phyloP scores from a whole-genome alignment of 2,888 invertebrate species.

The Torymus texanus region DNA sequence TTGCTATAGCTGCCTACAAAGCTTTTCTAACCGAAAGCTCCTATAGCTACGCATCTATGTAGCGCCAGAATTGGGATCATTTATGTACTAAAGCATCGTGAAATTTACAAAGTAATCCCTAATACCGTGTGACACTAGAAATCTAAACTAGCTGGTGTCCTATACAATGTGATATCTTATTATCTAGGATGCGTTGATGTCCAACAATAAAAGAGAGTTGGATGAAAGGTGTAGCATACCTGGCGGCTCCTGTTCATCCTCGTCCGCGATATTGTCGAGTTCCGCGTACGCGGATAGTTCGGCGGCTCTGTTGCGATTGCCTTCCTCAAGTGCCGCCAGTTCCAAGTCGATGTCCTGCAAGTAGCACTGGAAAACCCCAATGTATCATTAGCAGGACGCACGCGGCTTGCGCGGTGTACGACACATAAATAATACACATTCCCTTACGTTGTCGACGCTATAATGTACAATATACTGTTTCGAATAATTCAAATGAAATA shows the following conservation, averaged over 20 bases:
- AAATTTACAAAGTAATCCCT: constrained; percentile 45
- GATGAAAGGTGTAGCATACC: constrained; percentile 64
- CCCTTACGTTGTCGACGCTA: too few species aligned
- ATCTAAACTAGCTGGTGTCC: constrained; percentile 5
- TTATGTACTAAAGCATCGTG: constrained; percentile 24
- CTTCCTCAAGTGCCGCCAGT: constrained; percentile 72
- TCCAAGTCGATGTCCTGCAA: constrained; percentile 74
- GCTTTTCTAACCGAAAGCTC: constrained; percentile 25
- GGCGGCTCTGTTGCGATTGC: constrained; percentile 71
- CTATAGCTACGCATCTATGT: neutral
- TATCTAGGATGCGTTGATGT: too few species aligned
- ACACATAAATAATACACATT: too few species aligned
- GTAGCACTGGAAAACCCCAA: constrained; percentile 68
- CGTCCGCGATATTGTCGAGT: constrained; percentile 73
- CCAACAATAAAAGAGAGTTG: neutral
- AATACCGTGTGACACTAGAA: constrained; percentile 4
- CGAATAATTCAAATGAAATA: too few species aligned
- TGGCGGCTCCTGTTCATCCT: constrained; percentile 74
- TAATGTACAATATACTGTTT: too few species aligned
- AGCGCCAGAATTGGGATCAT: constrained; percentile 28
- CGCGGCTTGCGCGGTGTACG: too few species aligned
- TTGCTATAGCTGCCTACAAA: constrained; percentile 7
- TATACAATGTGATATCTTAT: too few species aligned
- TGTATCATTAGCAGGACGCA: too few species aligned
- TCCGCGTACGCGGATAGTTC: constrained; percentile 73